Evolutionary conservation across 37 sponge, comb jelly and placozoan species (phyloP).

Genomic region (Chondrosia reniformis): DNA sequence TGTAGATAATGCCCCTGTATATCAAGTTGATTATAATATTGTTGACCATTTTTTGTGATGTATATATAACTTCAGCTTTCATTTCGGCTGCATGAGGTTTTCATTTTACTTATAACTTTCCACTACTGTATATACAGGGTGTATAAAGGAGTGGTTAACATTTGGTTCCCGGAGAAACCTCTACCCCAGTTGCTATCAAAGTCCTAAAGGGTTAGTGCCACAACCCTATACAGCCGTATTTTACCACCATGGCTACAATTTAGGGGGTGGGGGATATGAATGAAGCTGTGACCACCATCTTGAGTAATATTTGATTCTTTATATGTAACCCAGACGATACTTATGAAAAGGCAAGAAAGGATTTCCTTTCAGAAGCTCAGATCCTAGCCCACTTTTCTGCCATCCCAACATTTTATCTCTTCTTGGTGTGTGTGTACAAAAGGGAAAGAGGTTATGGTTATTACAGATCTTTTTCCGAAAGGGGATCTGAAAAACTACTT

Average conservation of each 20-base stretch:
- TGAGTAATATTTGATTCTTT: too few relatives aligned
- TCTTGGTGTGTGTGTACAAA: slow-evolving; percentile 35
- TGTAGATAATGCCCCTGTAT: too few relatives aligned
- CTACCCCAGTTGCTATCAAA: slow-evolving; percentile 45
- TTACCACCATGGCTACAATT: too few relatives aligned
- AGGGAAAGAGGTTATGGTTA: slow-evolving; percentile 19
- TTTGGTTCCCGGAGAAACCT: slow-evolving; percentile 27
- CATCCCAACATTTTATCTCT: slow-evolving; percentile 45
- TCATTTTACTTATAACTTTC: neutral
- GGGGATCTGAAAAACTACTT: slow-evolving; percentile 46
- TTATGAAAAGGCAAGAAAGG: slow-evolving; percentile 11
- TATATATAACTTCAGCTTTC: too few relatives aligned
- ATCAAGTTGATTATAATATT: too few relatives aligned
- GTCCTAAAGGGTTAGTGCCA: slow-evolving; percentile 45
- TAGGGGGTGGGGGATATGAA: too few relatives aligned
- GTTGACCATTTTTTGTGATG: neutral
- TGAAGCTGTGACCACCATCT: too few relatives aligned
- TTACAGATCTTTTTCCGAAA: slow-evolving; percentile 31
- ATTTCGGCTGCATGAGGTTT: neutral
- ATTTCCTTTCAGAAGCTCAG: slow-evolving; percentile 55
- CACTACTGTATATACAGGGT: slow-evolving; percentile 18
- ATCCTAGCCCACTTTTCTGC: slow-evolving; percentile 51
- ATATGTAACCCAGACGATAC: slow-evolving; percentile 44
- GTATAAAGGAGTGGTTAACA: slow-evolving; percentile 17
- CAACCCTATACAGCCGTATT: too few relatives aligned